Conservation (phyloP, 2,797 vertebrate species). For the Cyclura pinguis region DNA sequence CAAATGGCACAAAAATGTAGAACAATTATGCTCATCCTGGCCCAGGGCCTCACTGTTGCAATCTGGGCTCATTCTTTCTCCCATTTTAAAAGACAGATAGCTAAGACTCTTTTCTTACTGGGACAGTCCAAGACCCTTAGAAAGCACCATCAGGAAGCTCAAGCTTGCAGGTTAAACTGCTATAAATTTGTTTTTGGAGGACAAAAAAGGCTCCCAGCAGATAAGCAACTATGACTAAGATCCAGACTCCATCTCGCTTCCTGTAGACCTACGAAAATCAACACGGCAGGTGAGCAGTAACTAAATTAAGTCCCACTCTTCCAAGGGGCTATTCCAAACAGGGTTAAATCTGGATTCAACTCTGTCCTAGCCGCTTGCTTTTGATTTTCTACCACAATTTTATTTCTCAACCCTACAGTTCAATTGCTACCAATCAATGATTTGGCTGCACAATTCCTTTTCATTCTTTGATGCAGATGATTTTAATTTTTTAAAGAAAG, state of each 20-base stretch:
- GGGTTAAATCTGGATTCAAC: background rate
- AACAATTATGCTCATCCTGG: too few species aligned
- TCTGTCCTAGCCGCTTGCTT: background rate
- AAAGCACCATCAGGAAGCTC: background rate
- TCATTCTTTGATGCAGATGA: background rate
- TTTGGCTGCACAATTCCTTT: too few species aligned
- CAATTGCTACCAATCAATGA: too few species aligned
- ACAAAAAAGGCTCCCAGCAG: background rate
- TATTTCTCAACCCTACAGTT: background rate
- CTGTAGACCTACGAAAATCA: background rate
- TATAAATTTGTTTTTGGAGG: too few species aligned
- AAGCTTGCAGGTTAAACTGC: background rate
- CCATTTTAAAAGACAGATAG: too few species aligned
- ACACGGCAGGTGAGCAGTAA: background rate
- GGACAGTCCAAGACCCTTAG: too few species aligned
- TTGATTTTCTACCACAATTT: background rate
- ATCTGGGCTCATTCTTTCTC: too few species aligned
- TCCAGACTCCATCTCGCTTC: background rate
- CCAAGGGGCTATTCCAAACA: background rate
- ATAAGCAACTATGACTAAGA: too few species aligned
- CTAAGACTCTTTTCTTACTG: too few species aligned
- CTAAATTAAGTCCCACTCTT: background rate
- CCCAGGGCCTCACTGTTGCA: too few species aligned
- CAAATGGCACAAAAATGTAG: too few species aligned
- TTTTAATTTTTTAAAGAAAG: too few species aligned